Evolutionary conservation across 2,797 vertebrate species (phyloP).

Genomic region (Parambassis ranga): DNA sequence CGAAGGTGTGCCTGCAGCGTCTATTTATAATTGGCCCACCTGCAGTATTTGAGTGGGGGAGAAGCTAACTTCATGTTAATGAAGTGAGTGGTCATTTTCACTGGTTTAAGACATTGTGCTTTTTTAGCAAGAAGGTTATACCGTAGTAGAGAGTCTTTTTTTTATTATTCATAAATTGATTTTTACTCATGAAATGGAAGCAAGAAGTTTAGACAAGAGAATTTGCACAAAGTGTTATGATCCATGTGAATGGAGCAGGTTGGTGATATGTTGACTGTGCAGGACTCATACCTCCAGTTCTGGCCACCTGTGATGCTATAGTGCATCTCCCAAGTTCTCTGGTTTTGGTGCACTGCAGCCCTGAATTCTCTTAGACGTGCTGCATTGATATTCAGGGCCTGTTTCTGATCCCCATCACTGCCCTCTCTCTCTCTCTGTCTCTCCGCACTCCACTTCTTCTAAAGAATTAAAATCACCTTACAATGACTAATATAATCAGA

Average conservation of each 20-base stretch:
- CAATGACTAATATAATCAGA: slow-evolving; percentile 10
- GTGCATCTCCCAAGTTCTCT: slow-evolving; percentile 71
- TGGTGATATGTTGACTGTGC: background rate
- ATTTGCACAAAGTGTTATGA: background rate
- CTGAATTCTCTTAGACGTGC: slow-evolving; percentile 82
- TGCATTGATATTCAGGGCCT: slow-evolving; percentile 94
- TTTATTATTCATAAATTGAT: too few species aligned
- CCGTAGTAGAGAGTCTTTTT: too few species aligned
- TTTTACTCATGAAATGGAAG: background rate
- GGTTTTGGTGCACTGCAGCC: slow-evolving; percentile 97
- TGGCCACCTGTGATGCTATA: slow-evolving; percentile 33
- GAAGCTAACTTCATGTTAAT: slow-evolving; percentile 21
- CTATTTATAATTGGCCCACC: slow-evolving; percentile 1
- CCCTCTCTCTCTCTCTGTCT: slow-evolving; percentile 60
- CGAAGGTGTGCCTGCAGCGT: slow-evolving; percentile 4
- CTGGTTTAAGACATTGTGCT: background rate
- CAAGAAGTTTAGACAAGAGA: background rate
- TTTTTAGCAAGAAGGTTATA: background rate
- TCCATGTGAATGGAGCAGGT: background rate
- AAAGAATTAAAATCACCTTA: background rate
- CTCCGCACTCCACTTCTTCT: background rate
- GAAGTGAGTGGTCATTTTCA: background rate
- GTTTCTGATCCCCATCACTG: slow-evolving; percentile 82
- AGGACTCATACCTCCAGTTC: slow-evolving; percentile 17
- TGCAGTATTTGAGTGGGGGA: slow-evolving; percentile 9